Percentiles rank a stretch among this genome's conserved stretches.
phyloP scores from a whole-genome alignment of 2,113 vertebrate species.

The Paradoxurus hermaphroditus region DNA sequence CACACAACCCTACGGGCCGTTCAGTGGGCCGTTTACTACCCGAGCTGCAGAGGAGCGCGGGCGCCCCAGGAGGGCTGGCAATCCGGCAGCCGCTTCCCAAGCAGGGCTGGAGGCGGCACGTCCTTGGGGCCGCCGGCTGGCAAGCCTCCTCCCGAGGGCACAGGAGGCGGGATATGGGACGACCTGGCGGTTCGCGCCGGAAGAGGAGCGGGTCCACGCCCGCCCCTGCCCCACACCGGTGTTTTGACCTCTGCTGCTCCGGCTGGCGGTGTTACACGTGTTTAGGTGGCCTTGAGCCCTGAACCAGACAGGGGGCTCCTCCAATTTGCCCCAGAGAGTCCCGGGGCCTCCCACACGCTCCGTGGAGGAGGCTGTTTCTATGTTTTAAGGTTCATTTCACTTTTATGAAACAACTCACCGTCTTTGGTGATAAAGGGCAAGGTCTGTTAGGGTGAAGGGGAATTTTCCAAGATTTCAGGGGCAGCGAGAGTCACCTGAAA shows the following conservation, averaged over 20 bases:
- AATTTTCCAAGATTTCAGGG: not conserved
- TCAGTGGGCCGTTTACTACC: not conserved
- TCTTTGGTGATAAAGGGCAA: not conserved
- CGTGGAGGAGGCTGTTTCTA: not conserved
- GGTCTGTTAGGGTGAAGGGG: not conserved
- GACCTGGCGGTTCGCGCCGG: not conserved
- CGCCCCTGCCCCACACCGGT: not conserved
- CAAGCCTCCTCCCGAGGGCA: not conserved
- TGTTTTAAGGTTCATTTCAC: not conserved
- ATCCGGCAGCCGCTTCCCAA: too few relatives aligned
- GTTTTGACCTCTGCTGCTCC: not conserved
- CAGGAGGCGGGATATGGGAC: not conserved
- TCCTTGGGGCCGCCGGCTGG: too few relatives aligned
- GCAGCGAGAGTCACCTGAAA: accelerated
- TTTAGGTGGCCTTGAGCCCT: not conserved
- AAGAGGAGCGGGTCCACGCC: not conserved
- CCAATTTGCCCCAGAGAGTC: accelerated
- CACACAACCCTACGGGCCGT: not conserved
- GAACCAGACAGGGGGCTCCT: accelerated
- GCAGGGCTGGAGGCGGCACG: accelerated
- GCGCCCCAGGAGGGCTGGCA: not conserved
- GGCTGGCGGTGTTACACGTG: not conserved
- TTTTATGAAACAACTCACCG: not conserved
- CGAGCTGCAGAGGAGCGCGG: not conserved
- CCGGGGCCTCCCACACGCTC: not conserved